Evolutionary conservation across 2,113 vertebrate species (phyloP), one percentile per base, ranked within the genome.

Genomic region (Triplophysa siluroides): DNA sequence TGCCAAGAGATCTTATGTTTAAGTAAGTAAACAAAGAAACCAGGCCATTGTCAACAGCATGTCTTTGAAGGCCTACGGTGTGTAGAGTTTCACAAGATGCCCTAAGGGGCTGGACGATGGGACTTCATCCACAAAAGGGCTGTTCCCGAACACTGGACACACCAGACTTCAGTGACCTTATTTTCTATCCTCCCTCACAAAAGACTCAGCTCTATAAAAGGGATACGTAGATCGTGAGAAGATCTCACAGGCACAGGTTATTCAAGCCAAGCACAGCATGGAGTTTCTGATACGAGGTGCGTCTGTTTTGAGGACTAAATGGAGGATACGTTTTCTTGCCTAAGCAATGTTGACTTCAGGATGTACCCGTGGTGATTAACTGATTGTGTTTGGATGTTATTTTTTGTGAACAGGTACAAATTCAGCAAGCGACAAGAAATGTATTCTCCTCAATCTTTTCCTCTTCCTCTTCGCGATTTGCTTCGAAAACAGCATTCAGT

Each of bases 151-250:
- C 24, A 70, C 52, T 60, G 74, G 79, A 83, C 73, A 84, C 80
- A 58, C 83, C 79, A 87, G 83, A 76, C 72, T 18, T 26, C 72
- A 47, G 1, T 89, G 87, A 89, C 88, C 90, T 87, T 85, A 67
- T 87, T 90, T 38, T 88, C 81, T 72, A 60, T 78, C 87, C 86
- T 84, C 87, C 87, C 84, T 54, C 12, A 82, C 56, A 12, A 45
- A 78, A 24, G 77, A 69, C 13, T 47, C 61, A n/a, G 16, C 24
- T 16, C 61, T 88, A 87, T 91, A 88, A 85, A 89, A 88, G 78
- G 47, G 63, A 38, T 56, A 11, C 43, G 41, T 58, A 47, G 23
- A 75, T 77, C 63, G 14, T 21, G 10, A n/a, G 38, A 26, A 52
- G 65, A 72, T 78, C 2, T 58, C 70, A 68, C 56, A 75, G 67